Conservation (phyloP, 1,140 invertebrate species). For the Radopholus similis region DNA sequence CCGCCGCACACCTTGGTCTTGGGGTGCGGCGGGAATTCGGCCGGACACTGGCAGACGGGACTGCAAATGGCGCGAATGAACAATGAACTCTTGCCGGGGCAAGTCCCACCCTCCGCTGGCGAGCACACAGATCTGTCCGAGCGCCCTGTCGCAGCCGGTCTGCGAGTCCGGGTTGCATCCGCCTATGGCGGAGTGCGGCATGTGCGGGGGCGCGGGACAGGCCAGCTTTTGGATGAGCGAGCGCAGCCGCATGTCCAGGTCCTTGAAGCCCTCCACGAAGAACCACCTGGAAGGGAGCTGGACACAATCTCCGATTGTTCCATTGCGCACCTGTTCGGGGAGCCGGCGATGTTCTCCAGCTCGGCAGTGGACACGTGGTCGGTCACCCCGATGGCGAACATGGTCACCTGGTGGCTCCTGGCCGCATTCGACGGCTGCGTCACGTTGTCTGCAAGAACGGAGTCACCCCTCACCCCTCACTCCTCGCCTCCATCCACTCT, state of each 20-base stretch:
- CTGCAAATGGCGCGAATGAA: background rate
- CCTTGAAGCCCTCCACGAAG: conserved; percentile 60
- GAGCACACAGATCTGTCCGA: conserved; percentile 55
- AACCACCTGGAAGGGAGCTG: conserved; percentile 40
- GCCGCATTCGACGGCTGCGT: conserved; percentile 53
- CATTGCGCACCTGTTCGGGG: conserved; percentile 42
- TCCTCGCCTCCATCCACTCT: background rate
- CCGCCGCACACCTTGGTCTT: conserved; percentile 57
- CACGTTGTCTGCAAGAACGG: conserved; percentile 46
- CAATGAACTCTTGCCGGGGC: background rate
- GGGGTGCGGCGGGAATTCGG: conserved; percentile 52
- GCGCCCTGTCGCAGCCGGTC: conserved; percentile 55
- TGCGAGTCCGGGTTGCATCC: conserved; percentile 53
- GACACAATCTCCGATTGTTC: background rate
- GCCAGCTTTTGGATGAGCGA: conserved; percentile 44
- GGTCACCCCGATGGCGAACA: conserved; percentile 59
- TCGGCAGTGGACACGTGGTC: conserved; percentile 57
- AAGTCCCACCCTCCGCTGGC: conserved; percentile 25
- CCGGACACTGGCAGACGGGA: conserved; percentile 49
- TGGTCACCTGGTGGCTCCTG: conserved; percentile 47
- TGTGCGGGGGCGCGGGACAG: conserved; percentile 8
- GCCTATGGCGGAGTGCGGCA: background rate
- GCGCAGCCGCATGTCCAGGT: conserved; percentile 54
- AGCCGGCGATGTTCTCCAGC: conserved; percentile 57
- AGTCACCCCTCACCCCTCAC: background rate